Conservation (phyloP, 2,113 vertebrate genomes). For the Vimba vimba region DNA sequence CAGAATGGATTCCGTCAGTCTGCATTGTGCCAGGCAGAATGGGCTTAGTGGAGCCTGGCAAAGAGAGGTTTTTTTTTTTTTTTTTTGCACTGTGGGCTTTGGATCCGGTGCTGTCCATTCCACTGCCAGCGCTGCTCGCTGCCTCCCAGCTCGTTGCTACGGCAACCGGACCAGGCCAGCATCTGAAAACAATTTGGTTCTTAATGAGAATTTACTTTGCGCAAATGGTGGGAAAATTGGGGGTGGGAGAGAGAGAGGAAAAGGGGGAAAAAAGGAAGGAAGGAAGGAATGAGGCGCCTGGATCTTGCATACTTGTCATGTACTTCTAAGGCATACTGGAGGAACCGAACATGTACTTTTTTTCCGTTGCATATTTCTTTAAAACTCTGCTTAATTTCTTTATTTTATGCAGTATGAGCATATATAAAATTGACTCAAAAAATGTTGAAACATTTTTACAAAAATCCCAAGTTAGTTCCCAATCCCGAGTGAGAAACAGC, state of each 20-base stretch:
- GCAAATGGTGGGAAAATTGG: conserved; percentile 85
- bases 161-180: conserved; percentile 83
- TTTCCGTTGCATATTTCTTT: not conserved
- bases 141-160: conserved; percentile 84
- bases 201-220: conserved; percentile 88
- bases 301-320: conserved; percentile 37
- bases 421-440: not conserved
- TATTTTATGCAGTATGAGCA: not conserved
- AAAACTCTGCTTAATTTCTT: not conserved
- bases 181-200: conserved; percentile 90
- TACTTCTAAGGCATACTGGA: not conserved
- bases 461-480: not conserved
- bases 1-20: conserved; percentile 79
- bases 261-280: conserved; percentile 31
- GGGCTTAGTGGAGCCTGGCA: conserved; percentile 89
- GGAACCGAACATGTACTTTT: not conserved
- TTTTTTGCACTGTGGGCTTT: conserved; percentile 58
- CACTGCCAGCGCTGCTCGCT: conserved; percentile 69
- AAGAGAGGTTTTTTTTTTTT: conserved; percentile 66
- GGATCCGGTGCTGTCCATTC: conserved; percentile 79
- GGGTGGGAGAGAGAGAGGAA: conserved; percentile 75
- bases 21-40: conserved; percentile 84
- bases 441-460: not conserved
- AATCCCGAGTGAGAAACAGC: not conserved
- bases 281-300: conserved; percentile 43